phyloP scores from a whole-genome alignment of 2,113 vertebrate genomes.

The Lophura nycthemera region DNA sequence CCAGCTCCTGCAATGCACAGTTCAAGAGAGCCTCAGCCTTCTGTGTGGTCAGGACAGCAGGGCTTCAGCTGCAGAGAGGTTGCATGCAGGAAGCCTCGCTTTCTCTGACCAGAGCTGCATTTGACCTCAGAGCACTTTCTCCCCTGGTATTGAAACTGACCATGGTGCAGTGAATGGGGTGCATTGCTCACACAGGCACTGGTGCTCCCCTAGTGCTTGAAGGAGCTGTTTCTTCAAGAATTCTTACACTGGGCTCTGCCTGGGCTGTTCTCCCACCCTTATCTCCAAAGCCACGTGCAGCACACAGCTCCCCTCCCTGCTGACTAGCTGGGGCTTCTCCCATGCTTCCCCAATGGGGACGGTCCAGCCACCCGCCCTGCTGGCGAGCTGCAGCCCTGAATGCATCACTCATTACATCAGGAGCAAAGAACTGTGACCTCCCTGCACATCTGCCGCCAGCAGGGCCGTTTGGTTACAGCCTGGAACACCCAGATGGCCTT shows the following conservation, averaged over 20 bases:
- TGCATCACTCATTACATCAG: background rate
- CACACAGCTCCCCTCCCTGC: background rate
- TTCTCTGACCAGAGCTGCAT: background rate
- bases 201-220: background rate
- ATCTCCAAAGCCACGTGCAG: background rate
- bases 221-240: background rate
- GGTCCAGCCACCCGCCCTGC: background rate
- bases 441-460: background rate
- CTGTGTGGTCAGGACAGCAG: background rate
- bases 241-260: background rate
- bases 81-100: background rate
- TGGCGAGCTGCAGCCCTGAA: background rate
- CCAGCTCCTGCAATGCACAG: background rate
- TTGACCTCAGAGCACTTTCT: background rate
- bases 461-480: too few relatives aligned
- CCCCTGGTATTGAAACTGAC: background rate
- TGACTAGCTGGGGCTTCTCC: background rate
- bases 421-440: background rate
- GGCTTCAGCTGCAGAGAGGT: background rate
- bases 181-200: background rate
- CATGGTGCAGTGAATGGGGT: background rate
- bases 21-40: too few relatives aligned
- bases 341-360: background rate
- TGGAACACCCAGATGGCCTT: background rate
- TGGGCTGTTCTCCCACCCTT: background rate